Conservation (phyloP, 1,140 invertebrate genomes). For the Uloborus diversus region DNA sequence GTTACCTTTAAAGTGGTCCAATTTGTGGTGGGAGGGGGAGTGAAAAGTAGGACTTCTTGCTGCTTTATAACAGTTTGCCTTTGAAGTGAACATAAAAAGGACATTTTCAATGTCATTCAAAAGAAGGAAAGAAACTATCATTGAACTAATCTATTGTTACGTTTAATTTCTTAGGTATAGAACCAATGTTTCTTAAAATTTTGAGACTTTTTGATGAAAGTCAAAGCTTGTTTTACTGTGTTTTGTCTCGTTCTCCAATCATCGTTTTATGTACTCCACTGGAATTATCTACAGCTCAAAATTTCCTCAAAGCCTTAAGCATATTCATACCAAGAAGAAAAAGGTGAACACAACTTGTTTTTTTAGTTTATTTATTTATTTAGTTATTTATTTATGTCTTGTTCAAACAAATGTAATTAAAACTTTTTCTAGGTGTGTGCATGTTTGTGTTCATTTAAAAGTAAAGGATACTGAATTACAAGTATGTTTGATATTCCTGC, state of each 20-base stretch:
- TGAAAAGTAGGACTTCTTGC: too few species aligned
- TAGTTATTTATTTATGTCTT: neutral
- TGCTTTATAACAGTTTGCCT: too few species aligned
- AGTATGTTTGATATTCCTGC: too few species aligned
- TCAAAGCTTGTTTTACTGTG: slow-evolving; percentile 9
- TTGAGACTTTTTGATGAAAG: slow-evolving; percentile 26
- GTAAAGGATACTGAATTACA: too few species aligned
- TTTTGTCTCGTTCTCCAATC: slow-evolving; percentile 21
- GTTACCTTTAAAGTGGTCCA: too few species aligned
- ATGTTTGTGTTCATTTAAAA: too few species aligned
- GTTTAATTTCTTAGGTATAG: slow-evolving; percentile 6
- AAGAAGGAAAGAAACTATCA: too few species aligned
- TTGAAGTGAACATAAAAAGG: too few species aligned
- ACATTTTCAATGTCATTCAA: too few species aligned
- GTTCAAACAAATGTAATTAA: neutral
- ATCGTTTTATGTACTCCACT: slow-evolving; percentile 24
- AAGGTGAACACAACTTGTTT: neutral
- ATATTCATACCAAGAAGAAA: slow-evolving; percentile 37
- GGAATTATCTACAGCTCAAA: neutral
- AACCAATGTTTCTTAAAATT: slow-evolving; percentile 26
- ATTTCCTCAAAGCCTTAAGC: slow-evolving; percentile 33
- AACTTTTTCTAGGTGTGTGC: too few species aligned
- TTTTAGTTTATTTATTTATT: neutral
- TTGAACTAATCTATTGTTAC: neutral
- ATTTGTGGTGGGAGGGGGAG: too few species aligned